phyloP scores from a whole-genome alignment of 2,797 vertebrate genomes.

The Holocentrus rufus region DNA sequence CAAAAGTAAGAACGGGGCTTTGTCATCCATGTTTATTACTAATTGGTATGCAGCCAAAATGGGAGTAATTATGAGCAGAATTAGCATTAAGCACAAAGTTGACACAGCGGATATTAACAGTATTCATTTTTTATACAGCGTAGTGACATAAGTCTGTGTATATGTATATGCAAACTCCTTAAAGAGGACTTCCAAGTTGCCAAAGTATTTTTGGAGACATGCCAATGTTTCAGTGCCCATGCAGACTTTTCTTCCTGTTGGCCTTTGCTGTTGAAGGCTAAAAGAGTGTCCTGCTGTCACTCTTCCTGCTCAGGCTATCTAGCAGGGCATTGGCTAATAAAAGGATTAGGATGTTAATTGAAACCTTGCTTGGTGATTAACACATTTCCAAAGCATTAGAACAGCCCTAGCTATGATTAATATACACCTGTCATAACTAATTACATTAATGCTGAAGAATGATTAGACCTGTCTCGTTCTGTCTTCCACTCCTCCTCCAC shows the following conservation, averaged over 20 bases:
- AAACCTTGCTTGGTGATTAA: constrained; percentile 65
- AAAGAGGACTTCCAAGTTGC: neutral
- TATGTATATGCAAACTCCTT: constrained; percentile 14
- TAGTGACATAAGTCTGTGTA: constrained; percentile 7
- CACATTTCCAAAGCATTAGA: constrained; percentile 65
- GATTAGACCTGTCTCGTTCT: constrained; percentile 63
- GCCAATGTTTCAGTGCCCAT: neutral
- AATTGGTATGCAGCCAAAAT: no score
- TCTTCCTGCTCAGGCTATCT: constrained; percentile 3
- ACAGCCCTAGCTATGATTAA: constrained; percentile 66
- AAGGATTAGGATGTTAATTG: constrained; percentile 62
- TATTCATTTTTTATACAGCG: constrained; percentile 4
- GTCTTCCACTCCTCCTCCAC: constrained; percentile 57
- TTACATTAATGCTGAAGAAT: constrained; percentile 69
- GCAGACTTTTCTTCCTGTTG: neutral
- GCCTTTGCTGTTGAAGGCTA: neutral
- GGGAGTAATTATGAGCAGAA: neutral
- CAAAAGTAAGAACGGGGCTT: neutral
- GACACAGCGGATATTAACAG: neutral
- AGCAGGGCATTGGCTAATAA: constrained; percentile 36
- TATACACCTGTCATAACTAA: constrained; percentile 78
- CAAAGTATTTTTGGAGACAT: neutral
- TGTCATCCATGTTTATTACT: neutral
- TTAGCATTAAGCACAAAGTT: neutral
- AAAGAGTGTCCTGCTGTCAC: constrained; percentile 11